Evolutionary conservation across 2,113 vertebrate species (phyloP).

Genomic region (Andinoacara biseriatus): DNA sequence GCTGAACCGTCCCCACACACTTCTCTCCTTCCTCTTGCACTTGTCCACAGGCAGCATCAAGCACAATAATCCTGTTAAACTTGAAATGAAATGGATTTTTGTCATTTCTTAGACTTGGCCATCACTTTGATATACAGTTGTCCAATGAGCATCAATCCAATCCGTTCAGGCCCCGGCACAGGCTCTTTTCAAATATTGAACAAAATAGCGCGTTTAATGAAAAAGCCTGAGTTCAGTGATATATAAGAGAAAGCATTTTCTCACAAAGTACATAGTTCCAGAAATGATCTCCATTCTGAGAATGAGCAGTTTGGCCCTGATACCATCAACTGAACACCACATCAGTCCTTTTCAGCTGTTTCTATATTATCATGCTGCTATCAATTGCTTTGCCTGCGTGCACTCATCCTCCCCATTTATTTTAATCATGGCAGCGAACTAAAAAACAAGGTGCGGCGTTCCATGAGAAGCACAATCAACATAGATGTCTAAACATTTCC

Average conservation of each 20-base stretch:
- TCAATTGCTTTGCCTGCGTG: slow-evolving; percentile 33
- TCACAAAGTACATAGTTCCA: slow-evolving; percentile 46
- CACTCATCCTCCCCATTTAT: slow-evolving; percentile 39
- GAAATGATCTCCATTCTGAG: slow-evolving; percentile 68
- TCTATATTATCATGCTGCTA: slow-evolving; percentile 27
- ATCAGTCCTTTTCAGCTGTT: slow-evolving; percentile 67
- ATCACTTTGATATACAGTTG: slow-evolving; percentile 42
- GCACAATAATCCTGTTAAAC: slow-evolving; percentile 51
- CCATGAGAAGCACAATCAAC: slow-evolving; percentile 17
- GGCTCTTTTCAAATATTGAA: slow-evolving; percentile 57
- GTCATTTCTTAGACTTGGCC: slow-evolving; percentile 38
- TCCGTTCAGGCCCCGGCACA: slow-evolving; percentile 15
- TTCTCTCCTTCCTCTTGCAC: neutral
- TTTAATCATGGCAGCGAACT: slow-evolving; percentile 39
- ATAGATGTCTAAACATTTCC: slow-evolving; percentile 45
- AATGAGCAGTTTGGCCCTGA: slow-evolving; percentile 66
- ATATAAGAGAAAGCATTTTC: slow-evolving; percentile 51
- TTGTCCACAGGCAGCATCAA: slow-evolving; percentile 24
- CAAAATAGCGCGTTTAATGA: slow-evolving; percentile 64
- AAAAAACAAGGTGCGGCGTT: slow-evolving; percentile 17
- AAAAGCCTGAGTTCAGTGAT: slow-evolving; percentile 51
- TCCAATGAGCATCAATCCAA: slow-evolving; percentile 57
- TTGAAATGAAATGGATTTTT: slow-evolving; percentile 62
- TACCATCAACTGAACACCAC: slow-evolving; percentile 61
- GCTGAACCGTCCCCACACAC: slow-evolving; percentile 20